phyloP scores from a whole-genome alignment of 1,140 invertebrate genomes.

The Bombus fervidus region DNA sequence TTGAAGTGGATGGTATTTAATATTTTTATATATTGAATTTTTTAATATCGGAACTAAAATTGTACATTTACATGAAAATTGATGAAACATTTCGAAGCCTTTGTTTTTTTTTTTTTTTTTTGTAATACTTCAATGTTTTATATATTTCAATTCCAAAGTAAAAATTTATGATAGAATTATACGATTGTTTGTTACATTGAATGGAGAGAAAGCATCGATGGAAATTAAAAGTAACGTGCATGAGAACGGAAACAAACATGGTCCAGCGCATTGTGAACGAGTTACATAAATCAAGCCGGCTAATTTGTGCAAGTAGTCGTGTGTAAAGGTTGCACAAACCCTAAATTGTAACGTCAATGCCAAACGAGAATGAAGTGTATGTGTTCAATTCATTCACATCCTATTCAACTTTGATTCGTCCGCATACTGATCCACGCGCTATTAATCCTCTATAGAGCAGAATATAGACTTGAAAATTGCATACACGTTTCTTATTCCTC shows the following conservation, averaged over 20 bases:
- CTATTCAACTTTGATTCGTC: slow-evolving; percentile 16
- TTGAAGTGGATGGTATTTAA: no score
- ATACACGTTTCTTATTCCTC: neutral
- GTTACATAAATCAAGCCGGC: neutral
- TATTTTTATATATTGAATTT: no score
- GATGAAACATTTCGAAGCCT: no score
- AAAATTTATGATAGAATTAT: neutral
- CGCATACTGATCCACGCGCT: slow-evolving; percentile 8
- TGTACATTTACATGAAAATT: no score
- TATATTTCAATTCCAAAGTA: no score
- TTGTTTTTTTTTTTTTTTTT: no score
- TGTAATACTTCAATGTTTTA: no score
- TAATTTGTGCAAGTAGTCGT: slow-evolving; percentile 9
- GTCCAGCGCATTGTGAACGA: neutral
- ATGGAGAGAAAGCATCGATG: neutral
- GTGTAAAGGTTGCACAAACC: slow-evolving; percentile 8
- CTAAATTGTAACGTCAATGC: slow-evolving; percentile 26
- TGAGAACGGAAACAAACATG: neutral
- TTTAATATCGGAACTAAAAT: no score
- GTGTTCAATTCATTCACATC: slow-evolving; percentile 20
- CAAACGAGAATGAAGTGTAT: slow-evolving; percentile 10
- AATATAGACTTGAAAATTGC: neutral
- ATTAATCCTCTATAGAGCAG: neutral
- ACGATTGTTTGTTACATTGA: neutral
- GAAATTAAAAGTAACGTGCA: slow-evolving; percentile 1